Conservation (phyloP, 2,888 invertebrate species). For the Imbricaverruca yamaguchii region DNA sequence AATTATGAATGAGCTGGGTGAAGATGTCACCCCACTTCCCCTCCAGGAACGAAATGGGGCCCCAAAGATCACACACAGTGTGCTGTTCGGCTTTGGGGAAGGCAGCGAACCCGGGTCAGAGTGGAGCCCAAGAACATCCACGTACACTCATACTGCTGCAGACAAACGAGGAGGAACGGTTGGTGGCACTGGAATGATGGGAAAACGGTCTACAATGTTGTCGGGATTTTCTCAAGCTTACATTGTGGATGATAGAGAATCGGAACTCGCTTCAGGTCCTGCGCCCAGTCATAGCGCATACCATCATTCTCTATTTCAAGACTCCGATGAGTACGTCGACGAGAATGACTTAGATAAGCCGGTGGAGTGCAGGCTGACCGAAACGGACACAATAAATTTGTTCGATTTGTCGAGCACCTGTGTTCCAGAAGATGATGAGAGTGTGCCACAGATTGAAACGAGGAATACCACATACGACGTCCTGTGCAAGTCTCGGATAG, state of each 20-base stretch:
- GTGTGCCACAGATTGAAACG: not conserved
- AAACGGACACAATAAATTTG: not conserved
- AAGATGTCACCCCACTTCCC: not conserved
- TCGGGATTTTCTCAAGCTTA: conserved; percentile 10
- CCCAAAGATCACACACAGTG: not conserved
- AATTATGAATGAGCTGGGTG: not conserved
- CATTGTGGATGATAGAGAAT: not conserved
- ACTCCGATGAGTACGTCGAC: not conserved
- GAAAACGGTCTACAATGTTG: not conserved
- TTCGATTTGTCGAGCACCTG: not conserved
- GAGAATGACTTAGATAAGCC: not conserved
- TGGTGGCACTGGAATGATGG: not conserved
- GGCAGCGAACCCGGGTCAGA: not conserved
- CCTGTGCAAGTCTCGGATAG: not conserved
- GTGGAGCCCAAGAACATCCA: not conserved
- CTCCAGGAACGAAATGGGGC: not conserved
- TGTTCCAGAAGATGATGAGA: not conserved
- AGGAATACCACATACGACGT: not conserved
- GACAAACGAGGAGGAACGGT: conserved; percentile 9
- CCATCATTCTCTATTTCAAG: not conserved
- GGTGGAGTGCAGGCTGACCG: not conserved
- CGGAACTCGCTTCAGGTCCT: not conserved
- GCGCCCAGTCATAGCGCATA: not conserved
- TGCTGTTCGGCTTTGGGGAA: not conserved
- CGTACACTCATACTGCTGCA: not conserved